Percentiles rank a stretch among this genome's conserved stretches.
Evolutionary conservation across 2,113 vertebrate genomes (phyloP).

Genomic region (Elaphurus davidianus): DNA sequence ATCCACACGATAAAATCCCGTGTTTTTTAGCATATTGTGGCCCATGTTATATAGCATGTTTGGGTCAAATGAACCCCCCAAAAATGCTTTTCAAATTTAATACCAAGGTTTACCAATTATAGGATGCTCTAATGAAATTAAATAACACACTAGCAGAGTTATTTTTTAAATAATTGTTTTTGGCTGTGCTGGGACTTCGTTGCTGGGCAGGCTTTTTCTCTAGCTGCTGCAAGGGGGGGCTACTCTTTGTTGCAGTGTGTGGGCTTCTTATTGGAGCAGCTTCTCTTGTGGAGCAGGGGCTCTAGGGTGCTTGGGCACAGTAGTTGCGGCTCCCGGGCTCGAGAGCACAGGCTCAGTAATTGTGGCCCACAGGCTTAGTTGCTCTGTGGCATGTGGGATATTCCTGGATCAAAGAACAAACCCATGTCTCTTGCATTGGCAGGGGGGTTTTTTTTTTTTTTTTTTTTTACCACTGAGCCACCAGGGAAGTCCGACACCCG

Average conservation of each 20-base stretch:
- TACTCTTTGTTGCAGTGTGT: rapidly evolving
- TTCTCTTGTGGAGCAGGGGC: not conserved
- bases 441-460: not conserved
- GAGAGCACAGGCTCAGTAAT: not conserved
- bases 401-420: not conserved
- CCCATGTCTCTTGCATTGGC: not conserved
- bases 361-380: rapidly evolving
- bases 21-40: not conserved
- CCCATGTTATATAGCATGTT: not conserved
- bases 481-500: not conserved
- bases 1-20: slow-evolving; percentile 51
- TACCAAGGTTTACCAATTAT: not conserved
- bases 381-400: not conserved
- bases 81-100: slow-evolving; percentile 71
- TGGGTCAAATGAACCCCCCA: slow-evolving; percentile 46
- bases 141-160: not conserved
- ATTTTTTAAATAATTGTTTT: not conserved
- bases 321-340: not conserved
- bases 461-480: not conserved
- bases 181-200: not conserved
- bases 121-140: not conserved
- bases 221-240: not conserved
- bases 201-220: not conserved
- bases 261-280: not conserved
- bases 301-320: rapidly evolving